phyloP scores from a whole-genome alignment of 2,888 invertebrate species.

The Copidosoma aretas region DNA sequence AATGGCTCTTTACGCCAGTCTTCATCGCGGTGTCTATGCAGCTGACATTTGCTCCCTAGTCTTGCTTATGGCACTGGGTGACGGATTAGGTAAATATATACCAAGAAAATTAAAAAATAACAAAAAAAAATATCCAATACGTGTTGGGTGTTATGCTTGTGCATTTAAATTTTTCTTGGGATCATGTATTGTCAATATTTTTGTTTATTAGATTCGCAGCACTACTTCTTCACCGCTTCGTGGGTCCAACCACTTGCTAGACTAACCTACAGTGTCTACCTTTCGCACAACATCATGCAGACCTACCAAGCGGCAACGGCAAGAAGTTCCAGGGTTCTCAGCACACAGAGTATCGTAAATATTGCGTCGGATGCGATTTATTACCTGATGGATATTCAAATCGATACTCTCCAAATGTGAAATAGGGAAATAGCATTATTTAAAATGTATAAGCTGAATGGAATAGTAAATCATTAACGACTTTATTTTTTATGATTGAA shows the following conservation, averaged over 20 bases:
- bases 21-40: conserved; percentile 47
- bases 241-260: conserved; percentile 53
- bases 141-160: too few species aligned
- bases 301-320: conserved; percentile 46
- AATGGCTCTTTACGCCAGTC: conserved; percentile 48
- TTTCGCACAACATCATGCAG: conserved; percentile 50
- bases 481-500: too few species aligned
- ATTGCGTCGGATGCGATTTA: too few species aligned
- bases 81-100: conserved; percentile 46
- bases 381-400: too few species aligned
- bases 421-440: too few species aligned
- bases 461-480: too few species aligned
- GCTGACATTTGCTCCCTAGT: conserved; percentile 43
- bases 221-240: conserved; percentile 48
- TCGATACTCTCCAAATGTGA: too few species aligned
- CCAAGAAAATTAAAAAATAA: not conserved
- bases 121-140: too few species aligned
- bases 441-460: too few species aligned
- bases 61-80: conserved; percentile 47
- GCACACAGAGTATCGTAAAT: conserved; percentile 46
- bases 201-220: conserved; percentile 47
- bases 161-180: too few species aligned
- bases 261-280: conserved; percentile 51
- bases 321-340: conserved; percentile 46
- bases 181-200: conserved; percentile 13